Conservation (phyloP, 2,113 vertebrate genomes). For the Campylorhamphus procurvoides region DNA sequence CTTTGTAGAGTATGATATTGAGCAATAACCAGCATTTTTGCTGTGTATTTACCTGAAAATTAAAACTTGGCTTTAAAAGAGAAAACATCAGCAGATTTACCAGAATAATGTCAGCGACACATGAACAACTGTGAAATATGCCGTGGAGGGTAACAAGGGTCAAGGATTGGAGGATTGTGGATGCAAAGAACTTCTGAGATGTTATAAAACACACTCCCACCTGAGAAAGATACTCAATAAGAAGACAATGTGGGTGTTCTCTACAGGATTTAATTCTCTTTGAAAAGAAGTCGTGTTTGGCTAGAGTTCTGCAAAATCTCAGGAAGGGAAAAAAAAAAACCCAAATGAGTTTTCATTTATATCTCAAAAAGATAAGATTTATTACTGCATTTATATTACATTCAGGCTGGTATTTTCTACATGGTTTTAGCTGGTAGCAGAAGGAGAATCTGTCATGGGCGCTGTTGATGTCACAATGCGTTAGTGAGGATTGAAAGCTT, state of each 20-base stretch:
- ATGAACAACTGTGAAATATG: background rate
- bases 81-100: background rate
- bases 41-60: background rate
- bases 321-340: rapidly evolving
- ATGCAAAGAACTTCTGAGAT: background rate
- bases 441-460: background rate
- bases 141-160: background rate
- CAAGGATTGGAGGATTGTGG: background rate
- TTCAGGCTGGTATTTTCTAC: background rate
- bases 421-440: background rate
- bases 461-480: background rate
- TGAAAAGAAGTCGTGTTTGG: background rate
- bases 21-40: background rate
- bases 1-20: background rate
- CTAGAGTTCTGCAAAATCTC: background rate
- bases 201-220: background rate
- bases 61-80: background rate
- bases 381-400: background rate
- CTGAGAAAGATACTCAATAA: background rate
- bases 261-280: background rate
- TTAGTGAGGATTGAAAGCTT: background rate
- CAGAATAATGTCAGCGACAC: background rate
- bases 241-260: background rate
- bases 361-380: background rate
- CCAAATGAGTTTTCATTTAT: background rate